These are phyloP conservation scores for Morinoia aosen DNA, from an alignment of 2,888 invertebrate species.

Conservation along the genomic window DNA sequence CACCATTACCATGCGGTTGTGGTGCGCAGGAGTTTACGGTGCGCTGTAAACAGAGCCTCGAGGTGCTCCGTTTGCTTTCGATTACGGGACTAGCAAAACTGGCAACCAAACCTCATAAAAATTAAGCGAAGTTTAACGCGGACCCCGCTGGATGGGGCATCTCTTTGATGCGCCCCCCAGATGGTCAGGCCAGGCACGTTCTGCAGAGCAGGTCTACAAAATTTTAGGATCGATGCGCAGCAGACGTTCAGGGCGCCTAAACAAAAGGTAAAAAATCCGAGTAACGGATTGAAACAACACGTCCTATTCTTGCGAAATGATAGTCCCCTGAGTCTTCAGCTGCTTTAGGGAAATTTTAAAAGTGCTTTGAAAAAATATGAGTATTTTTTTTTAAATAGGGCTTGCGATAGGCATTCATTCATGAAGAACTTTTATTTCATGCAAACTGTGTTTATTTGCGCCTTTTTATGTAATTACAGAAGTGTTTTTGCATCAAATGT, in stretches of 20 bases:
- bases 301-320: background rate
- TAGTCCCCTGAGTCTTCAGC: background rate
- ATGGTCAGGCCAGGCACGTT: background rate
- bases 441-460: too few relatives aligned
- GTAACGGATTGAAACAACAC: background rate
- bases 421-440: too few relatives aligned
- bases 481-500: too few relatives aligned
- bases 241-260: background rate
- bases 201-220: background rate
- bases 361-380: background rate
- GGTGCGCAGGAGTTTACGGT: background rate
- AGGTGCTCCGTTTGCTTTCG: conserved; percentile 31
- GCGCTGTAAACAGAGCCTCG: background rate
- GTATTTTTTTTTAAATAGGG: too few relatives aligned
- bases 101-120: conserved; percentile 36
- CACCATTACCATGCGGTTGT: background rate
- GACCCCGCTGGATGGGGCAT: background rate
- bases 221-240: background rate
- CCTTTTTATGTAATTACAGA: too few relatives aligned
- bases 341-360: background rate
- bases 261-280: background rate
- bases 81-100: conserved; percentile 34
- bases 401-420: too few relatives aligned
- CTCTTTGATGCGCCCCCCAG: background rate
- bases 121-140: conserved; percentile 34